Evolutionary conservation across 2,113 vertebrate species (phyloP).

Genomic region (Ahaetulla prasina): DNA sequence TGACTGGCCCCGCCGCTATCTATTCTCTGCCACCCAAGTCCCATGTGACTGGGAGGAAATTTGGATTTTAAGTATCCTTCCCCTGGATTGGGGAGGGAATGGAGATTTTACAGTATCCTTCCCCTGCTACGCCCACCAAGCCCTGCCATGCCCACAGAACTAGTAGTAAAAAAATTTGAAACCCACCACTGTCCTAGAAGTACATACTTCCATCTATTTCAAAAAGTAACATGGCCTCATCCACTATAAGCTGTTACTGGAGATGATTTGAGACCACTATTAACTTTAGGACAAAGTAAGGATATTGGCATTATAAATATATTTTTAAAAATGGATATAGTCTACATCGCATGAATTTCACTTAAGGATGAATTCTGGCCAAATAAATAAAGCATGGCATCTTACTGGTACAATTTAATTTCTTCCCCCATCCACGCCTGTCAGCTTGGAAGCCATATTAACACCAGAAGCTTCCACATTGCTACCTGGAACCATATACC

Average conservation of each 20-base stretch:
- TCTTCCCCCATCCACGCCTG: background rate
- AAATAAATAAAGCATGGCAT: background rate
- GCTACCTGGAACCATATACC: background rate
- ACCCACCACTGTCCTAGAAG: background rate
- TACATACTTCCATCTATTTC: rapidly evolving
- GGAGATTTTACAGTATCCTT: too few relatives aligned
- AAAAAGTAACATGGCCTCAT: background rate
- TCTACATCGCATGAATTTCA: background rate
- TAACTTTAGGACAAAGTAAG: background rate
- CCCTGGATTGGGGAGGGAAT: too few relatives aligned
- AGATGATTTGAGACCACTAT: background rate
- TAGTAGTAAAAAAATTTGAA: too few relatives aligned
- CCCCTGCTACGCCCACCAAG: too few relatives aligned
- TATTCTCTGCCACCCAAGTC: too few relatives aligned
- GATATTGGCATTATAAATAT: background rate
- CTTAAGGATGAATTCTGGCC: background rate
- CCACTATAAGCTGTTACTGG: background rate
- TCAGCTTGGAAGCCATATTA: too few relatives aligned
- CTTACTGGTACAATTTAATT: background rate
- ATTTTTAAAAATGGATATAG: background rate
- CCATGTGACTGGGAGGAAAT: too few relatives aligned
- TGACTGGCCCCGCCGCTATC: too few relatives aligned
- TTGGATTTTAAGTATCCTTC: too few relatives aligned
- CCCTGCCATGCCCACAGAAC: too few relatives aligned
- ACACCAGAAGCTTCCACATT: too few relatives aligned